phyloP scores from a whole-genome alignment of 2,888 invertebrate species.

The Apoda limacodes region DNA sequence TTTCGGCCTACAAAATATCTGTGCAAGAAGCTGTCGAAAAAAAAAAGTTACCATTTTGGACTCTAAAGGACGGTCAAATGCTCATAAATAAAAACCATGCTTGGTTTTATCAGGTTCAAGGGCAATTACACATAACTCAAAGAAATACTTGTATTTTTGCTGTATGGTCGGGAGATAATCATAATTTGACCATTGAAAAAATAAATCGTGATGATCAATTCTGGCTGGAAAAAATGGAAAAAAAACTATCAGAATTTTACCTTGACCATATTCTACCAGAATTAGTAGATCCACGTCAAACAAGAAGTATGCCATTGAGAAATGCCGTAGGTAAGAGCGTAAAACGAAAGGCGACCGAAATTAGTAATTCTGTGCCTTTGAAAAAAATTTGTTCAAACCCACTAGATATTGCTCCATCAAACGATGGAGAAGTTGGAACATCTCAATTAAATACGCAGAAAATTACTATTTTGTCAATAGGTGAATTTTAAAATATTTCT shows the following conservation, averaged over 20 bases:
- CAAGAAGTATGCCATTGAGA: conserved; percentile 9
- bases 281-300: conserved; percentile 8
- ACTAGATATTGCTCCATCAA: no score
- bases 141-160: conserved; percentile 9
- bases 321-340: no score
- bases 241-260: conserved; percentile 9
- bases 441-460: no score
- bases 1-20: conserved; percentile 11
- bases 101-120: conserved; percentile 14
- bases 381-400: no score
- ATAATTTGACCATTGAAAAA: conserved; percentile 4
- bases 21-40: conserved; percentile 8
- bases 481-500: no score
- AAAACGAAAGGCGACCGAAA: no score
- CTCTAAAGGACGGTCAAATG: conserved; percentile 8
- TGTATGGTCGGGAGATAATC: conserved; percentile 10
- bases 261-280: conserved; percentile 10
- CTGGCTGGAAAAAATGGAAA: conserved; percentile 10
- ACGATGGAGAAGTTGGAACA: no score
- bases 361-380: no score
- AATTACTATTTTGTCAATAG: no score
- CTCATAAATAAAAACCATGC: conserved; percentile 7
- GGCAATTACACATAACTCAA: conserved; percentile 12
- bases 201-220: conserved; percentile 12
- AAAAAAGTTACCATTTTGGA: conserved; percentile 10